Evolutionary conservation across 2,113 vertebrate genomes (phyloP).

Genomic region (Casuarius casuarius): DNA sequence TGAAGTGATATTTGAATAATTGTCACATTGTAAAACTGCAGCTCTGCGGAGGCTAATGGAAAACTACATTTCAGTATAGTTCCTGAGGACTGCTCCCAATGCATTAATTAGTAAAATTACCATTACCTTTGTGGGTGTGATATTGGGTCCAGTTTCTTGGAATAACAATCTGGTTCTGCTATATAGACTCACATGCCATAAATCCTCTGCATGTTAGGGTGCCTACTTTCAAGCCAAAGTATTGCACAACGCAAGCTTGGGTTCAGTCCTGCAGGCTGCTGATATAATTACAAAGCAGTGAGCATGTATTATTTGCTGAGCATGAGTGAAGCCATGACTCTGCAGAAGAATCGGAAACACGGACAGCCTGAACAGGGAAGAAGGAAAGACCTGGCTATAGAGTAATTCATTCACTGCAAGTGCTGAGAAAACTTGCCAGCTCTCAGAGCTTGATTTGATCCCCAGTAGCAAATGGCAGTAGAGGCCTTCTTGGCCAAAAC

Average conservation of each 20-base stretch:
- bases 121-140: not conserved
- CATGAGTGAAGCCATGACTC: not conserved
- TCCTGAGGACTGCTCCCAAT: not conserved
- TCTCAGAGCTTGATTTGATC: not conserved
- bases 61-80: not conserved
- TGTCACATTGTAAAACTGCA: not conserved
- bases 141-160: not conserved
- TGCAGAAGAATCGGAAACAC: not conserved
- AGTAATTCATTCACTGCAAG: not conserved
- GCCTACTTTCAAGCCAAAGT: not conserved
- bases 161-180: not conserved
- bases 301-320: not conserved
- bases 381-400: not conserved
- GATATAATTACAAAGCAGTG: not conserved
- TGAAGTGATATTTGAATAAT: slow-evolving; percentile 49
- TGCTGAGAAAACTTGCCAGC: not conserved
- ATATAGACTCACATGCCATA: not conserved
- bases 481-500: not conserved
- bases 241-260: not conserved
- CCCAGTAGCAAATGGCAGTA: not conserved
- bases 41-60: not conserved
- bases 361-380: not conserved
- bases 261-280: not conserved
- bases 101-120: slow-evolving; percentile 27
- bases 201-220: not conserved